phyloP scores from a whole-genome alignment of 1,140 invertebrate genomes.

The Conopomorpha cramerella region DNA sequence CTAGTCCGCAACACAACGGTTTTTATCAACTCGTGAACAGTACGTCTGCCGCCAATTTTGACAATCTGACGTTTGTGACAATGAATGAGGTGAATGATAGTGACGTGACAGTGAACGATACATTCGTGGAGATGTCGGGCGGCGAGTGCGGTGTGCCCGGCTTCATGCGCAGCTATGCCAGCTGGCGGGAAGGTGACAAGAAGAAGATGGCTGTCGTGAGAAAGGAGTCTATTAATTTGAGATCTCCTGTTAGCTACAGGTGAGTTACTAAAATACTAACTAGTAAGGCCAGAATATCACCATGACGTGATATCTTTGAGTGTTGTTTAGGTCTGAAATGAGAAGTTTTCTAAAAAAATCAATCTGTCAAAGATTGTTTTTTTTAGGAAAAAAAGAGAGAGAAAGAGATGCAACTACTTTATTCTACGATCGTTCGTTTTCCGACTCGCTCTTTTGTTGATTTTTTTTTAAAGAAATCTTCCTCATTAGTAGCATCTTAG shows the following conservation, averaged over 20 bases:
- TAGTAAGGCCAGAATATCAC: no score
- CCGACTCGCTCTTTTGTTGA: no score
- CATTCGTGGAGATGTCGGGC: slow-evolving; percentile 24
- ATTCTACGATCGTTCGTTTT: no score
- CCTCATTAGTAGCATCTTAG: no score
- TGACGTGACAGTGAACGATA: slow-evolving; percentile 1
- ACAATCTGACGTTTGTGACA: slow-evolving; percentile 14
- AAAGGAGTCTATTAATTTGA: slow-evolving; percentile 32
- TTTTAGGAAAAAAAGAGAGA: no score
- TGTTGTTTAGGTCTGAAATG: no score
- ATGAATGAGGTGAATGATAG: not conserved
- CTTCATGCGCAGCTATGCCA: slow-evolving; percentile 34
- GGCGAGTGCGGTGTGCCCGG: slow-evolving; percentile 23
- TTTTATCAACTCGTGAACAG: slow-evolving; percentile 37
- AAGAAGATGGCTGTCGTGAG: slow-evolving; percentile 16
- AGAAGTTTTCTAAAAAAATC: no score
- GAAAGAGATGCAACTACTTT: no score
- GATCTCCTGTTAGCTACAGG: slow-evolving; percentile 49
- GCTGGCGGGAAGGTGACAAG: slow-evolving; percentile 35
- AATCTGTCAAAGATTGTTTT: no score
- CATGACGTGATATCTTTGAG: no score
- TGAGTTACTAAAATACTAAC: no score
- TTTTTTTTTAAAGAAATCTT: no score
- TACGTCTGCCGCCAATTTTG: slow-evolving; percentile 23
- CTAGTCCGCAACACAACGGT: slow-evolving; percentile 46